A percentile compares a stretch with the other conserved stretches of the same genome.
Conservation (phyloP, 2,888 invertebrate species). For the Cryptophagus acutangulus region DNA sequence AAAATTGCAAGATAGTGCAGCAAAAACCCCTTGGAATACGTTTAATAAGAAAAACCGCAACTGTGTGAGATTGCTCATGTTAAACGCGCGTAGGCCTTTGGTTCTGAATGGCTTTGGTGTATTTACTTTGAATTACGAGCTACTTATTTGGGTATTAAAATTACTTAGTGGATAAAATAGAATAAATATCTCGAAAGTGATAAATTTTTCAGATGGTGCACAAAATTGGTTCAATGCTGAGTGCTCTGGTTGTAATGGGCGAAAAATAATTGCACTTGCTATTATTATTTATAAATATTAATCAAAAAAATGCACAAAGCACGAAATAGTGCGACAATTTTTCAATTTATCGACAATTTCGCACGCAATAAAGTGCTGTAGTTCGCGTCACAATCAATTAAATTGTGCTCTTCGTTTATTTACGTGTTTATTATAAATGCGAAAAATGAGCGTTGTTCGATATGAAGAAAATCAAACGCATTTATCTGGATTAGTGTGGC, state of each 20-base stretch:
- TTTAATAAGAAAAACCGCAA: conserved; percentile 2
- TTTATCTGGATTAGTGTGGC: conserved; percentile 45
- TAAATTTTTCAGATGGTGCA: conserved; percentile 3
- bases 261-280: conserved; percentile 2
- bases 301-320: too few relatives aligned
- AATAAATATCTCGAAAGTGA: too few relatives aligned
- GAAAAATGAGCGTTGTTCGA: conserved; percentile 2
- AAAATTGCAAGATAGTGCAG: not conserved
- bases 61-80: not conserved
- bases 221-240: not conserved
- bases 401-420: too few relatives aligned
- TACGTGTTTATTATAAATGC: too few relatives aligned
- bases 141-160: conserved; percentile 2
- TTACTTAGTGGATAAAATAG: not conserved
- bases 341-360: too few relatives aligned
- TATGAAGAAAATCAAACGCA: conserved; percentile 44
- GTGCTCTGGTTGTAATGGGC: not conserved
- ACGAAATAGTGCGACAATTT: too few relatives aligned
- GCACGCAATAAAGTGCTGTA: too few relatives aligned
- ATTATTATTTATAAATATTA: too few relatives aligned
- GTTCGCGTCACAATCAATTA: conserved; percentile 1
- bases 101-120: not conserved
- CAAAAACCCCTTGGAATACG: not conserved
- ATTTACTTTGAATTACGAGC: conserved; percentile 2
- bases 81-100: not conserved